These are phyloP conservation scores for Crotalus horridus DNA, from an alignment of 2,113 vertebrate genomes.

Conservation along the genomic window DNA sequence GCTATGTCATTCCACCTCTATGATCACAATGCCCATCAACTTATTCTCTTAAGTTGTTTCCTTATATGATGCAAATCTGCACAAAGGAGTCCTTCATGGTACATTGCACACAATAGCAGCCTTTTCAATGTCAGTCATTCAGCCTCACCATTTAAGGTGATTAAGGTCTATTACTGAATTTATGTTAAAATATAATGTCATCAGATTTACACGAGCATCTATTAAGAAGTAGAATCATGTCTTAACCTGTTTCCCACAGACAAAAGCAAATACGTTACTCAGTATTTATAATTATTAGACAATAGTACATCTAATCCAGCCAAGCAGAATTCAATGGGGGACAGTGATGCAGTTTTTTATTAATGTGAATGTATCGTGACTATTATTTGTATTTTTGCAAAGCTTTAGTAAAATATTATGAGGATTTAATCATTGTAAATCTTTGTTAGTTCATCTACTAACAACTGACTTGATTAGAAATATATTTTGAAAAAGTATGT, in stretches of 20 bases:
- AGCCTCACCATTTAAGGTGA: background rate
- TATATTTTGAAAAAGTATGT: background rate
- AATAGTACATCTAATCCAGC: background rate
- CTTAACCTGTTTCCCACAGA: background rate
- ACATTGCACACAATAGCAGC: background rate
- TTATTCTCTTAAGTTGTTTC: background rate
- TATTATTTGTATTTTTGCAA: background rate
- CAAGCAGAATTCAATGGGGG: background rate
- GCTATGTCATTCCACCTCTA: background rate
- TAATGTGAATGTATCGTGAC: background rate
- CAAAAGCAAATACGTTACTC: background rate
- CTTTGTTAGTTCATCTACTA: background rate
- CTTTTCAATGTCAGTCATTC: background rate
- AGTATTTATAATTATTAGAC: background rate
- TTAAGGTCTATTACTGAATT: background rate
- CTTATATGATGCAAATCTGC: conserved; percentile 2
- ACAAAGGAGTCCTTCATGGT: background rate
- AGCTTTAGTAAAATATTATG: background rate
- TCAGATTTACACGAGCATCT: conserved; percentile 2
- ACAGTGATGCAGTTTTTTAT: background rate
- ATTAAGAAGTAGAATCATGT: background rate
- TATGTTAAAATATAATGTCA: background rate
- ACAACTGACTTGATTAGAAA: background rate
- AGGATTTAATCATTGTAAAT: background rate
- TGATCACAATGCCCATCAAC: background rate